These are phyloP conservation scores for Pycnonotus jocosus DNA, from an alignment of 2,113 vertebrate species.

Conservation along the genomic window DNA sequence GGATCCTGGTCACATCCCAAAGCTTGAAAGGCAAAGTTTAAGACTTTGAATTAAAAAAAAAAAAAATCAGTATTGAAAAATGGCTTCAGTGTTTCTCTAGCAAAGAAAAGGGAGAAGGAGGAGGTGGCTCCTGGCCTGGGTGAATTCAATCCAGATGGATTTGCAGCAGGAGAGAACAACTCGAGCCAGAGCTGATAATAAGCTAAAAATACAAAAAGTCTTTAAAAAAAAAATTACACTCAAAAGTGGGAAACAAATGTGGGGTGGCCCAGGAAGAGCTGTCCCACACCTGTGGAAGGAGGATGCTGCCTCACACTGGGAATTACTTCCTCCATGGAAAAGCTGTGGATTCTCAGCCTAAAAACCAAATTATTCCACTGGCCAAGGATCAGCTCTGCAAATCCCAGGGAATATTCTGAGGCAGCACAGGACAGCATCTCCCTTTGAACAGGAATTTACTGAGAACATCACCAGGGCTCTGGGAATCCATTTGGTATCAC, in stretches of 20 bases:
- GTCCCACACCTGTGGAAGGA: not conserved
- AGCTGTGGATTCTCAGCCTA: not conserved
- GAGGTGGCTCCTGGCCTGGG: not conserved
- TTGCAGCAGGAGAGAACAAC: not conserved
- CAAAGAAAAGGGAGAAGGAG: not conserved
- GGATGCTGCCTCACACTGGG: not conserved
- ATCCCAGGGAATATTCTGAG: not conserved
- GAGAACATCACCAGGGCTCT: not conserved
- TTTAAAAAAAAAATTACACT: not conserved
- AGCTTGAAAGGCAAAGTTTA: not conserved
- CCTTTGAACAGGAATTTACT: not conserved
- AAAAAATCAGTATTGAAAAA: not conserved
- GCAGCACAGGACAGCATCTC: not conserved
- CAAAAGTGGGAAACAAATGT: not conserved
- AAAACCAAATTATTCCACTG: not conserved
- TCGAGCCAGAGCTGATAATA: not conserved
- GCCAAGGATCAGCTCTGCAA: not conserved
- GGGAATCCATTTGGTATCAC: constrained; percentile 22
- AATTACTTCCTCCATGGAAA: not conserved
- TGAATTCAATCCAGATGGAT: not conserved
- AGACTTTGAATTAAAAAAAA: not conserved
- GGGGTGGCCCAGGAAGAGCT: not conserved
- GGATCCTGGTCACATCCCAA: not conserved
- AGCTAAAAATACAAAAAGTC: not conserved
- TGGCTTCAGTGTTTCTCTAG: not conserved